Evolutionary conservation across 2,797 vertebrate genomes (phyloP), one percentile per base, ranked within the genome.

Genomic region (Prunella strophiata): DNA sequence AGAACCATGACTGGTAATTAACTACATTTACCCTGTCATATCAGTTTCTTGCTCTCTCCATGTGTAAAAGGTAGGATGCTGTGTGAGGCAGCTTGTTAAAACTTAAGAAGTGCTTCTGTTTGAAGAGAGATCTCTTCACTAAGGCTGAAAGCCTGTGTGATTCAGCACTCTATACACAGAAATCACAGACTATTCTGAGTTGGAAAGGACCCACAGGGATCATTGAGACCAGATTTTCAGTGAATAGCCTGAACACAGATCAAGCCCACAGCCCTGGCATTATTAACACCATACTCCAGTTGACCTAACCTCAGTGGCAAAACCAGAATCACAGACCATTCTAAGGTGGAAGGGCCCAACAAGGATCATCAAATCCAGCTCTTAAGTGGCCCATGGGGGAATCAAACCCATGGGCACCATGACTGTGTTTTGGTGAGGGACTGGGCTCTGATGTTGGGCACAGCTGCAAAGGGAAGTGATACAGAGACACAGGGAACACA

Each of bases 341-440:
- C 54, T 59, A 1, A 34, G 45, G 25, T 42, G 54, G 25, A 59
- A 20, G 25, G 13, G 13, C 29, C 13, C 45, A 51, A 6, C 45
- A 34, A 29, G 20, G 26, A 30, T 25, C 20, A 34, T 19, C 0
- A 0, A 68, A 22, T n/a, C 34, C 54, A 25, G 25, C 36, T 51
- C 26, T 16, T 7, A 13, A 51, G 45, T 30, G n/a, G 16, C 23
- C n/a, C 16, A 8, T 5, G 3, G 11, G 6, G 13, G 6, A 59
- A 20, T 45, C 40, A 52, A 52, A 13, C 10, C 16, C 20, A 4
- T 0, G 0, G 48, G 27, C 47, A 61, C 23, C 16, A 2, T 34
- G 40, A 5, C 25, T 26, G 11, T 42, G 25, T 29, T 30, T 68
- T 0, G 0, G 2, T 22, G 18, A 29, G 32, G 20, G 12, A 2